Evolutionary conservation across 2,888 invertebrate genomes (phyloP).

Genomic region (Loripinus fragilis): DNA sequence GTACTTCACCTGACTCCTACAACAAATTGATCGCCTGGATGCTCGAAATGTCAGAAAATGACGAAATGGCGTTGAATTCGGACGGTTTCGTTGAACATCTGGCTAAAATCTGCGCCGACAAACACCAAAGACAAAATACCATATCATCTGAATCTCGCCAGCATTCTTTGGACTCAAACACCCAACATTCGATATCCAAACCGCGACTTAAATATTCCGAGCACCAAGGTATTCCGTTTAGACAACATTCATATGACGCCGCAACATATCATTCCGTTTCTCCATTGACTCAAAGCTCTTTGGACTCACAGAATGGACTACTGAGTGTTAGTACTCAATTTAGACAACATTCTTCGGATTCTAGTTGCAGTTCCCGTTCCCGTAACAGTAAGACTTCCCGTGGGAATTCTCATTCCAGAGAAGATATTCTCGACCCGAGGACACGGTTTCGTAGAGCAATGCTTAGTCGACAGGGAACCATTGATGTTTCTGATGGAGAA

Average conservation of each 20-base stretch:
- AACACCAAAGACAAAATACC: slow-evolving; percentile 11
- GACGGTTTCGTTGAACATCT: slow-evolving; percentile 66
- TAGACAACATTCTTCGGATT: slow-evolving; percentile 47
- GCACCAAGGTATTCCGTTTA: not conserved
- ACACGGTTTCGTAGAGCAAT: slow-evolving; percentile 41
- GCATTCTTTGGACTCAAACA: slow-evolving; percentile 33
- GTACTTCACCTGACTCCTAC: slow-evolving; percentile 64
- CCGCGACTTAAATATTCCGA: not conserved
- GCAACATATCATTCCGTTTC: slow-evolving; percentile 5
- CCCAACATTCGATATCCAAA: not conserved
- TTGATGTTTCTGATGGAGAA: slow-evolving; percentile 51
- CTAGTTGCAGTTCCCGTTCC: slow-evolving; percentile 39
- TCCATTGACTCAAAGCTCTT: not conserved
- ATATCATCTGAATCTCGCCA: not conserved
- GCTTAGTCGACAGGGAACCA: slow-evolving; percentile 47
- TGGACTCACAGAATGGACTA: not conserved
- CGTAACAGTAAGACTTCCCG: slow-evolving; percentile 34
- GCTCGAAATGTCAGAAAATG: slow-evolving; percentile 73
- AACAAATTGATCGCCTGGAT: slow-evolving; percentile 75
- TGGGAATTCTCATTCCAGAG: slow-evolving; percentile 25
- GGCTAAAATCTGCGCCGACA: slow-evolving; percentile 50
- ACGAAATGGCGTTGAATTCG: slow-evolving; percentile 64
- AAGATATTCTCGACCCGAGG: slow-evolving; percentile 40
- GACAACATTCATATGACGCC: slow-evolving; percentile 5
- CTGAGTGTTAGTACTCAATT: slow-evolving; percentile 12